phyloP scores from a whole-genome alignment of 2,113 vertebrate species.

The Sylvia atricapilla region DNA sequence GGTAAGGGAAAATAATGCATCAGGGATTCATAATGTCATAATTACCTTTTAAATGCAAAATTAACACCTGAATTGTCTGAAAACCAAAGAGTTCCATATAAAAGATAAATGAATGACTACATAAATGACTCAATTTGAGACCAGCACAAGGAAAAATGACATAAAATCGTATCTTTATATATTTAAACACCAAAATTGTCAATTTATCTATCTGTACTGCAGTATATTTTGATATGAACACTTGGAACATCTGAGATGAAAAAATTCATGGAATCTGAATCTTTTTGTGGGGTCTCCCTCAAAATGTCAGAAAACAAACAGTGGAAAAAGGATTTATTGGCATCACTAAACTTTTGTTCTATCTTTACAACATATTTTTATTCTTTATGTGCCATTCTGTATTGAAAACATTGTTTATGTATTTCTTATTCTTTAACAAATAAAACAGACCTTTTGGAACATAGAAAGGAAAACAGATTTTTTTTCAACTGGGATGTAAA shows the following conservation, averaged over 20 bases:
- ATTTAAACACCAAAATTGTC: background rate
- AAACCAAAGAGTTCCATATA: background rate
- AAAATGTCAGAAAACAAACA: background rate
- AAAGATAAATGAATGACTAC: background rate
- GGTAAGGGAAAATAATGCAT: background rate
- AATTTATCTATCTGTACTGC: background rate
- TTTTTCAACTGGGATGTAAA: background rate
- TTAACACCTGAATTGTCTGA: background rate
- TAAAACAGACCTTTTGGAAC: background rate
- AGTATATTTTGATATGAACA: background rate
- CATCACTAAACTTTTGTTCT: background rate
- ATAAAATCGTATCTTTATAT: background rate
- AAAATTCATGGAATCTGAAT: background rate
- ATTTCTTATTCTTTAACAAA: background rate
- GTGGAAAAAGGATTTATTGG: background rate
- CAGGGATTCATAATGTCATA: background rate
- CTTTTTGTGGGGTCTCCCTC: background rate
- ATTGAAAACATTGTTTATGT: background rate
- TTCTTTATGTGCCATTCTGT: background rate
- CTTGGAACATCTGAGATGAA: background rate
- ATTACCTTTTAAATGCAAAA: constrained; percentile 44
- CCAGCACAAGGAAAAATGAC: background rate
- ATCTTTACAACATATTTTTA: background rate
- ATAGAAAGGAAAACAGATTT: background rate
- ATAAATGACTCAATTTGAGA: background rate